Evolutionary conservation across 2,113 vertebrate species (phyloP).

Genomic region (Anguilla japonica): DNA sequence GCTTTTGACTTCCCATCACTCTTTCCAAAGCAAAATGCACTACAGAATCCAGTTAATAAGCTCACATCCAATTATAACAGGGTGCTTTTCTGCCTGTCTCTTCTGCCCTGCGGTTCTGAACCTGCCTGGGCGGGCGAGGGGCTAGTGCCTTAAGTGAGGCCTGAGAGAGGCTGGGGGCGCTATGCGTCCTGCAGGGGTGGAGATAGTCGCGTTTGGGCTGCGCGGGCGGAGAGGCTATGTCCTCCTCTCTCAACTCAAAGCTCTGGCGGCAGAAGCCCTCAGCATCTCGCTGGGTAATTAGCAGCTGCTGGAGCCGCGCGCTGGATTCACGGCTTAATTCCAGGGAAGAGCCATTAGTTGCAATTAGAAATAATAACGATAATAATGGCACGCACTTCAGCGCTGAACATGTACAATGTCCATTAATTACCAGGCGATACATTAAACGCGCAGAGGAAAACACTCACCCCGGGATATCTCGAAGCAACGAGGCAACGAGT

Average conservation of each 20-base stretch:
- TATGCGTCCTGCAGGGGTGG: neutral
- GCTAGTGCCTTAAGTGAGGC: neutral
- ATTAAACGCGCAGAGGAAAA: neutral
- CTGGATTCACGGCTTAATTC: neutral
- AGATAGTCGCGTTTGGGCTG: neutral
- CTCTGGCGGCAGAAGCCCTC: neutral
- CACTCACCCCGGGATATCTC: neutral
- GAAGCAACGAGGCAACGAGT: neutral
- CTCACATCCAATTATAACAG: neutral
- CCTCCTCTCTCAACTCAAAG: neutral
- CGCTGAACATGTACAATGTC: slow-evolving; percentile 3
- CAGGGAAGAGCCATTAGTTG: slow-evolving; percentile 14
- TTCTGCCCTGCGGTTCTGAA: neutral
- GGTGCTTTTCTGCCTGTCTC: neutral
- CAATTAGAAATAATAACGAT: slow-evolving; percentile 31
- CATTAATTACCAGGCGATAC: slow-evolving; percentile 19
- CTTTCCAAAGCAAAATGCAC: neutral
- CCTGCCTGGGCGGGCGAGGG: neutral
- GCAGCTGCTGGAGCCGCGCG: neutral
- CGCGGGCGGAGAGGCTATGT: neutral
- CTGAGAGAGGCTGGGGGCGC: neutral
- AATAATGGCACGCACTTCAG: slow-evolving; percentile 14
- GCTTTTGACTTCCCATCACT: neutral
- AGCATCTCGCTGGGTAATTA: neutral
- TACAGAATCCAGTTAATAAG: neutral